phyloP scores from a whole-genome alignment of 2,888 invertebrate species.

The Coenonympha glycerion region DNA sequence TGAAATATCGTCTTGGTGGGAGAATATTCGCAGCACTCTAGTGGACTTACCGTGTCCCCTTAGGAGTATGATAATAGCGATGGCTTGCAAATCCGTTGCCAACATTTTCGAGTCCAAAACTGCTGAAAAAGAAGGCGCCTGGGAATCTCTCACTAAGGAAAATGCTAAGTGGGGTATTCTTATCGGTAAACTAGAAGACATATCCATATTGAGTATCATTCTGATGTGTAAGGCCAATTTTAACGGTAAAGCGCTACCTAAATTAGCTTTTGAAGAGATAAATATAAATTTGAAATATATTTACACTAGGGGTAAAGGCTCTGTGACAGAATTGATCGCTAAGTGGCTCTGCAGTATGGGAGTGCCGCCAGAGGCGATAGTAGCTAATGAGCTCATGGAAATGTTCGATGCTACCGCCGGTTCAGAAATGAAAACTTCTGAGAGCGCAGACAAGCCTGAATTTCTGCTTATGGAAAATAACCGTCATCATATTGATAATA shows the following conservation, averaged over 20 bases:
- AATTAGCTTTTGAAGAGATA: constrained; percentile 71
- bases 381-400: constrained; percentile 68
- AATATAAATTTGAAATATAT: constrained; percentile 81
- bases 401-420: constrained; percentile 37
- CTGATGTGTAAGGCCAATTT: constrained; percentile 70
- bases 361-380: constrained; percentile 78
- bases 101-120: constrained; percentile 59
- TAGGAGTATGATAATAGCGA: constrained; percentile 86
- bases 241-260: constrained; percentile 63
- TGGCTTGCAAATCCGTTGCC: constrained; percentile 87
- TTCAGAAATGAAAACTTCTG: constrained; percentile 31
- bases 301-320: constrained; percentile 82
- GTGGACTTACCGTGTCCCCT: constrained; percentile 84
- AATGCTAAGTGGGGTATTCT: constrained; percentile 90
- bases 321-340: constrained; percentile 91
- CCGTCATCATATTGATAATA: constrained; percentile 52
- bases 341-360: constrained; percentile 88
- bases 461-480: constrained; percentile 56
- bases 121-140: constrained; percentile 75
- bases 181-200: constrained; percentile 91
- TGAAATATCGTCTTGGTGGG: constrained; percentile 88
- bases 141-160: constrained; percentile 90
- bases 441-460: constrained; percentile 44
- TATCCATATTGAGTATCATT: constrained; percentile 85
- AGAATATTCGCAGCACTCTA: constrained; percentile 81